phyloP scores from a whole-genome alignment of 2,113 vertebrate species.

The Pluvianellus socialis region DNA sequence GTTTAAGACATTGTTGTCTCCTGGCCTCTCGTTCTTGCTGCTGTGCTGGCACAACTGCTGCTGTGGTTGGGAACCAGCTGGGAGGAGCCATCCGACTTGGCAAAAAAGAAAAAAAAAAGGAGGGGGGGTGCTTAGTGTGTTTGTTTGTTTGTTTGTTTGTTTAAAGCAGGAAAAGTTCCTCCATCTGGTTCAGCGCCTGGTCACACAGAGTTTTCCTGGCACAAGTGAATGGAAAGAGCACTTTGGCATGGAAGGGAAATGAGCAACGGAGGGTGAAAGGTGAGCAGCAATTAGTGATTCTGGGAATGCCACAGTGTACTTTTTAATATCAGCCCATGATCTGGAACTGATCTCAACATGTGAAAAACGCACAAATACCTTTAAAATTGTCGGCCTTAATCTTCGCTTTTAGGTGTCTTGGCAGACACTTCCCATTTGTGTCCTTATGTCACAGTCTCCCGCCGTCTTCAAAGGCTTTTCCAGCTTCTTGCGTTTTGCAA shows the following conservation, averaged over 20 bases:
- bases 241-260: conserved; percentile 6
- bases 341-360: not conserved
- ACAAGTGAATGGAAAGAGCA: not conserved
- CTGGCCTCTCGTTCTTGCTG: conserved; percentile 9
- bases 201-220: conserved; percentile 16
- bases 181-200: not conserved
- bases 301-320: not conserved
- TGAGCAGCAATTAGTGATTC: conserved; percentile 30
- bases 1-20: conserved; percentile 31
- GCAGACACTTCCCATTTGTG: not conserved
- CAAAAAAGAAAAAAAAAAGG: not conserved
- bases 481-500: not conserved
- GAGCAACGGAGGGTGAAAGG: not conserved
- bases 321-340: not conserved
- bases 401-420: not conserved
- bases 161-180: conserved; percentile 37
- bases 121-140: not conserved
- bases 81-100: not conserved
- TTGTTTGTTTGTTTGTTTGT: conserved; percentile 44
- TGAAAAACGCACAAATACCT: not conserved
- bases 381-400: not conserved
- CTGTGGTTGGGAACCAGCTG: conserved; percentile 11
- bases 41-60: not conserved
- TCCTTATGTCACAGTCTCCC: not conserved
- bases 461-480: not conserved